Conservation (phyloP, 2,113 vertebrate species). For the Ochotona curzoniae region DNA sequence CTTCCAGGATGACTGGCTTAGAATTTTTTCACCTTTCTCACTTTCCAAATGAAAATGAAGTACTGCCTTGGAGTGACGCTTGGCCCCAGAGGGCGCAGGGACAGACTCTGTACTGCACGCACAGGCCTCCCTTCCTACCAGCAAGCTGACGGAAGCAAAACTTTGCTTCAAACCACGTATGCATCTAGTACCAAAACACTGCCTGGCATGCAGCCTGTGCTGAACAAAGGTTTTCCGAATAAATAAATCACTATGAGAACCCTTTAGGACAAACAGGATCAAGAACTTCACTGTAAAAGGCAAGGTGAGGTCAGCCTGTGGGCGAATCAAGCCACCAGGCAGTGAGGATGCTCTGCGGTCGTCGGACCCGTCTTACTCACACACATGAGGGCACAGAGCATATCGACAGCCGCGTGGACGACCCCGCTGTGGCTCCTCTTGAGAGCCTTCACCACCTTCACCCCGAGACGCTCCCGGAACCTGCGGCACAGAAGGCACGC, state of each 20-base stretch:
- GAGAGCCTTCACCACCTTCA: slow-evolving; percentile 98
- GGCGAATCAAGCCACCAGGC: neutral
- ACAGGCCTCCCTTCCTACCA: neutral
- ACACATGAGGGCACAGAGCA: slow-evolving; percentile 99
- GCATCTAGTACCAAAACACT: neutral
- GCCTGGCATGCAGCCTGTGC: neutral
- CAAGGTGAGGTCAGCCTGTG: neutral
- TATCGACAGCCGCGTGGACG: slow-evolving; percentile 97
- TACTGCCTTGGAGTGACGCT: neutral
- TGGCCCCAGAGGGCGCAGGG: neutral
- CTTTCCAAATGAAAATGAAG: slow-evolving; percentile 1
- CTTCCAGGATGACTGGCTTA: neutral
- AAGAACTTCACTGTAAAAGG: neutral
- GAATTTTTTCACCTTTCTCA: neutral
- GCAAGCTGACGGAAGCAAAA: neutral
- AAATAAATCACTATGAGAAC: slow-evolving; percentile 10
- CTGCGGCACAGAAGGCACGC: slow-evolving; percentile 84
- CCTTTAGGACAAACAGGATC: neutral
- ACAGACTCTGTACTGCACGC: neutral
- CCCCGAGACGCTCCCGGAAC: slow-evolving; percentile 96
- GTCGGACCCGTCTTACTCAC: slow-evolving; percentile 88
- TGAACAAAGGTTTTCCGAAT: neutral
- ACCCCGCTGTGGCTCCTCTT: slow-evolving; percentile 97
- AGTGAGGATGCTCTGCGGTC: neutral
- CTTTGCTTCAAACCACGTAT: neutral